A percentile compares a stretch with the other conserved stretches of the same genome.
Evolutionary conservation across 2,113 vertebrate species (phyloP).

Genomic region (Oryzias javanicus): DNA sequence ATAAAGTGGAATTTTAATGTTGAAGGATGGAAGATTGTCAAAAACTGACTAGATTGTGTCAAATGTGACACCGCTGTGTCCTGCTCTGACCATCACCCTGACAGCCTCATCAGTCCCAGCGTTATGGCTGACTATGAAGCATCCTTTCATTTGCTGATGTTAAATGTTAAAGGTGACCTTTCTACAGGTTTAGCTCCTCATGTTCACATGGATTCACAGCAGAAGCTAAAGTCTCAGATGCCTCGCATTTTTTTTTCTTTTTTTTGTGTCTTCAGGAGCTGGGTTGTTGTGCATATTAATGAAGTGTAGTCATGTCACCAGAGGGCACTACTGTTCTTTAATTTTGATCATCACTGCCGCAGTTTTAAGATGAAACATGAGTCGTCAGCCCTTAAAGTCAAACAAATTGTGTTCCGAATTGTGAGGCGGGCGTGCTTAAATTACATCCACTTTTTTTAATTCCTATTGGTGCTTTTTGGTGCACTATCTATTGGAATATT

Average conservation of each 20-base stretch:
- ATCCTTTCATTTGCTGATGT: conserved; percentile 64
- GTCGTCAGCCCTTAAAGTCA: conserved; percentile 16
- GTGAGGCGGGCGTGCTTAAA: too few species aligned
- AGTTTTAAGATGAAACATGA: conserved; percentile 26
- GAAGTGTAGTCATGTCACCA: conserved; percentile 70
- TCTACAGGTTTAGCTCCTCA: conserved; percentile 15
- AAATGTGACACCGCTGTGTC: conserved; percentile 41
- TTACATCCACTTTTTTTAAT: conserved; percentile 13
- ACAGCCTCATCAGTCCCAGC: conserved; percentile 40
- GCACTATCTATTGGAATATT: conserved; percentile 26
- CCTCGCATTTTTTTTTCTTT: conserved; percentile 40
- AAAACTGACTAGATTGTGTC: too few species aligned
- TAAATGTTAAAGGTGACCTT: conserved; percentile 66
- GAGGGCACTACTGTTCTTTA: conserved; percentile 75
- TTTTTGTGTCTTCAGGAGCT: conserved; percentile 42
- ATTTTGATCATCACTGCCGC: conserved; percentile 55
- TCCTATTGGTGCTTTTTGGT: background rate
- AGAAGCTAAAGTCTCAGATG: conserved; percentile 11
- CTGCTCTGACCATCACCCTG: conserved; percentile 37
- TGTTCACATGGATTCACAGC: conserved; percentile 4
- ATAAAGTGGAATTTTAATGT: background rate
- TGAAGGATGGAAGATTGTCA: background rate
- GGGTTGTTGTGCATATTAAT: conserved; percentile 57
- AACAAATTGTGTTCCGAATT: conserved; percentile 13
- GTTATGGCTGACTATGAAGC: conserved; percentile 55